Percentiles rank a stretch among this genome's conserved stretches.
Evolutionary conservation across 1,140 invertebrate species (phyloP).

Genomic region (Drosophila truncata): DNA sequence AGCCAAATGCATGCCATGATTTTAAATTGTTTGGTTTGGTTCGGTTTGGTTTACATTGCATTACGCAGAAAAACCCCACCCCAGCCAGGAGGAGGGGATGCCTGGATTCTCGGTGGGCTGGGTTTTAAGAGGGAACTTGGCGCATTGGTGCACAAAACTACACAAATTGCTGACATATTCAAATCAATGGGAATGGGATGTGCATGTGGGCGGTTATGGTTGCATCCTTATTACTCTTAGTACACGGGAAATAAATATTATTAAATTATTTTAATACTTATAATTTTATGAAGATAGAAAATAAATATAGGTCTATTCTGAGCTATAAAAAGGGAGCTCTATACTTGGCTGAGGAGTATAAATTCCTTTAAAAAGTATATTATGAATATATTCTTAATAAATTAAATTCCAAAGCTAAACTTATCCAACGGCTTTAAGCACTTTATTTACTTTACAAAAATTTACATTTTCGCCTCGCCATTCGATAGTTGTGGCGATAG

Average conservation of each 20-base stretch:
- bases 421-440: background rate
- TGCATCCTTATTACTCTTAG: constrained; percentile 50
- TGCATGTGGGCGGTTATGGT: constrained; percentile 38
- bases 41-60: constrained; percentile 77
- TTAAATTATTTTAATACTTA: background rate
- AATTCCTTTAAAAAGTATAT: no score
- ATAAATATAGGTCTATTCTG: background rate
- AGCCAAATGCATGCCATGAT: constrained; percentile 82
- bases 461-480: constrained; percentile 24
- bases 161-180: constrained; percentile 83
- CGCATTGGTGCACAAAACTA: constrained; percentile 79
- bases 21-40: constrained; percentile 81
- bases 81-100: background rate
- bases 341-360: background rate
- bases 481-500: constrained; percentile 30
- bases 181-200: constrained; percentile 73
- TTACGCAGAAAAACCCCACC: constrained; percentile 58
- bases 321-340: background rate
- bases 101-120: constrained; percentile 3
- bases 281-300: background rate
- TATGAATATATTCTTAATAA: background rate
- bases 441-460: constrained; percentile 10
- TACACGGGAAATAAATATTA: constrained; percentile 1
- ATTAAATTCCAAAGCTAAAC: constrained; percentile 3
- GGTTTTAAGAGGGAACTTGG: constrained; percentile 21